Conservation (phyloP, 2,888 invertebrate species). For the Microctonus aethiopoides region DNA sequence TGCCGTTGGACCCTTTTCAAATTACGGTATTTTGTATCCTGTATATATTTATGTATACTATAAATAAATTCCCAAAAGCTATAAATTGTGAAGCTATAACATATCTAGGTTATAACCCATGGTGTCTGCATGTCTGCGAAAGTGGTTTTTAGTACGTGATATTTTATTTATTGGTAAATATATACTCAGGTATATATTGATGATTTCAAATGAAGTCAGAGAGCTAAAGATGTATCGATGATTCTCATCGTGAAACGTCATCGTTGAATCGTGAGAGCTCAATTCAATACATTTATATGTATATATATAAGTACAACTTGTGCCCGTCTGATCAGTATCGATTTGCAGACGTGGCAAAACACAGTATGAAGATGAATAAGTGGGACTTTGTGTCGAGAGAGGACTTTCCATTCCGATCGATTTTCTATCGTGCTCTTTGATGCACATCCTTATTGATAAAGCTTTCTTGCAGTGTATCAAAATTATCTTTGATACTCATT, state of each 20-base stretch:
- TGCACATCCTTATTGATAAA: slow-evolving; percentile 24
- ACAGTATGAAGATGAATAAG: slow-evolving; percentile 17
- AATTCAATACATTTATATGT: not conserved
- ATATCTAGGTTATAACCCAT: not conserved
- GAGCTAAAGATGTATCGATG: not conserved
- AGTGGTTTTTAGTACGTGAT: not conserved
- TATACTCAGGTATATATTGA: not conserved
- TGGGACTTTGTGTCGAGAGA: slow-evolving; percentile 30
- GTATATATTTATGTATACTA: not conserved
- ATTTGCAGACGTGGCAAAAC: not conserved
- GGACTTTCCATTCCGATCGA: slow-evolving; percentile 50
- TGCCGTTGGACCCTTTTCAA: slow-evolving; percentile 15
- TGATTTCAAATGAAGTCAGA: not conserved
- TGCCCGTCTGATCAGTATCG: not conserved
- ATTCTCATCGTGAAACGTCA: not conserved
- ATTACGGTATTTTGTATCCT: not conserved
- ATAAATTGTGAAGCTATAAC: not conserved
- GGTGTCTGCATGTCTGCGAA: not conserved
- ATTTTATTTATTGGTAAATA: not conserved
- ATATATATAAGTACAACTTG: not conserved
- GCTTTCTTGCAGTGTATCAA: slow-evolving; percentile 35
- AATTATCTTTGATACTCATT: not conserved
- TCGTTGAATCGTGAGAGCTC: not conserved
- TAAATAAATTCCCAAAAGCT: not conserved
- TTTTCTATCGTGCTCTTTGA: slow-evolving; percentile 38